Conservation (phyloP, 2,113 vertebrate species). For the Callorhinus ursinus region DNA sequence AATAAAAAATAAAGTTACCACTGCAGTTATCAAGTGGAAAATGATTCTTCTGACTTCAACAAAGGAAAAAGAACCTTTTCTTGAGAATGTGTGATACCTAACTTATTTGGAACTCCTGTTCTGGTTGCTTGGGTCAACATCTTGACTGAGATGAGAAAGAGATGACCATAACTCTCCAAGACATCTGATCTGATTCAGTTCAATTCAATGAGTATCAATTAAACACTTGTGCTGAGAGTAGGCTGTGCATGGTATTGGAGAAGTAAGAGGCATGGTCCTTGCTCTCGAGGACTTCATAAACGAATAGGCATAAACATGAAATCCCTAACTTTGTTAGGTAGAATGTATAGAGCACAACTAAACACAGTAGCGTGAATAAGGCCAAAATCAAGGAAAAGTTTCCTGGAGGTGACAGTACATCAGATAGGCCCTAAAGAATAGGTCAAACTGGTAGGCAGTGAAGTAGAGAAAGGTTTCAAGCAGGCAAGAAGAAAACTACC, state of each 20-base stretch:
- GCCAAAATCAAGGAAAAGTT: not conserved
- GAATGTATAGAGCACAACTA: not conserved
- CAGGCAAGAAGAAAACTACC: not conserved
- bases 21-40: not conserved
- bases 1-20: not conserved
- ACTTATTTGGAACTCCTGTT: not conserved
- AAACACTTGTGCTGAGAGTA: not conserved
- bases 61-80: not conserved
- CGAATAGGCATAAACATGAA: not conserved
- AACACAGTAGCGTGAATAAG: not conserved
- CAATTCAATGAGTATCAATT: not conserved
- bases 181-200: not conserved
- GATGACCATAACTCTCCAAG: not conserved
- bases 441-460: not conserved
- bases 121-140: conserved; percentile 12
- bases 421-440: not conserved
- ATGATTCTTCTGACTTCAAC: conserved; percentile 33
- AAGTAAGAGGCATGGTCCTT: not conserved
- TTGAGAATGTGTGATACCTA: not conserved
- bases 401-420: not conserved
- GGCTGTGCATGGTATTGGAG: not conserved
- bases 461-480: not conserved
- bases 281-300: not conserved
- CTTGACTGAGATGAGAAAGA: not conserved
- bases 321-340: not conserved